Percentiles rank a stretch among this genome's conserved stretches.
phyloP scores from a whole-genome alignment of 2,113 vertebrate genomes.

The Tetrao urogallus region DNA sequence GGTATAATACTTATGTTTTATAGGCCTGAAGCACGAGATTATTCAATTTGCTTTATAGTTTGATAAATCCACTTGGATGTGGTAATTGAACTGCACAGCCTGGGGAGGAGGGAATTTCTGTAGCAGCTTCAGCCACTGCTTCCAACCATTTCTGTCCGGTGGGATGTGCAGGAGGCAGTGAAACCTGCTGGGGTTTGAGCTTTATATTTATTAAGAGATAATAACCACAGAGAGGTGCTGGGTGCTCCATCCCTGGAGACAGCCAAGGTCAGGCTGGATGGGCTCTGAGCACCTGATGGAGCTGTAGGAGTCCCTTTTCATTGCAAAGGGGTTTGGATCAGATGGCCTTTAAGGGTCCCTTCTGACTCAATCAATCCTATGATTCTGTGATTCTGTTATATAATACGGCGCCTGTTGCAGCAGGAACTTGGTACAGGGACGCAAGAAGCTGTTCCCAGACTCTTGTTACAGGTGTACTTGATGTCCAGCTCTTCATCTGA shows the following conservation, averaged over 20 bases:
- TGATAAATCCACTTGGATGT: conserved; percentile 70
- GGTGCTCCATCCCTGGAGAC: too few species aligned
- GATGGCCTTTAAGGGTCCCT: too few species aligned
- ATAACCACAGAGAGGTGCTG: background rate
- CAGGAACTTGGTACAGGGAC: background rate
- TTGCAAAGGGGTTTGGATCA: too few species aligned
- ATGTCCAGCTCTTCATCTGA: background rate
- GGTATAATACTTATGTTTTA: conserved; percentile 66
- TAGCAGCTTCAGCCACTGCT: background rate
- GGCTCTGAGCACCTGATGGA: too few species aligned
- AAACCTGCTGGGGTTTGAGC: background rate
- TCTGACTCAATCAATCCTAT: too few species aligned
- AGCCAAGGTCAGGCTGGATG: too few species aligned
- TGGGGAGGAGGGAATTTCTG: conserved; percentile 33
- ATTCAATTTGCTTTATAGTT: conserved; percentile 75
- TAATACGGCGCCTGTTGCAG: rapidly evolving
- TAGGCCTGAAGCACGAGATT: conserved; percentile 62
- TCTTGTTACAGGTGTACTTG: background rate
- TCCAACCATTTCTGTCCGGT: background rate
- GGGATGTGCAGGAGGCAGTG: background rate
- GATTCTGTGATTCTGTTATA: too few species aligned
- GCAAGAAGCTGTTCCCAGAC: background rate
- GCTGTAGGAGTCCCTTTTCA: too few species aligned
- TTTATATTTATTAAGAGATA: background rate
- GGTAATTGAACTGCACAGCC: conserved; percentile 59